Percentiles rank a stretch among this genome's conserved stretches.
Conservation (phyloP, 1,140 invertebrate genomes). For the Pseudomyrmex gracilis region DNA sequence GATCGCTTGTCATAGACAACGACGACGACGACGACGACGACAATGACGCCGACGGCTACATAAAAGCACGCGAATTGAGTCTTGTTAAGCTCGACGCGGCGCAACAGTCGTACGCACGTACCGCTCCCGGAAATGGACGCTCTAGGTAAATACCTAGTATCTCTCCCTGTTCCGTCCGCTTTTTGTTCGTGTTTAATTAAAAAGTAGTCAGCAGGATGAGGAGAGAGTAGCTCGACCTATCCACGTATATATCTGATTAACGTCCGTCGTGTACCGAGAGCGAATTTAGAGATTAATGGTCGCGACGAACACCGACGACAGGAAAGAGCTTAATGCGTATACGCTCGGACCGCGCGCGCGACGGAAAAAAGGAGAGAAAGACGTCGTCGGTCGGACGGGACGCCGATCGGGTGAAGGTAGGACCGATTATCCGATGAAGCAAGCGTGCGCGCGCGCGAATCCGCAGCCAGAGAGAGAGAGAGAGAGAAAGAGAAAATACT, state of each 20-base stretch:
- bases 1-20: neutral
- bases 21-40: neutral
- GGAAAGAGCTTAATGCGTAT: constrained; percentile 67
- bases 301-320: constrained; percentile 60
- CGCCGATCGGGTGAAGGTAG: constrained; percentile 39
- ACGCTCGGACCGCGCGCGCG: constrained; percentile 20
- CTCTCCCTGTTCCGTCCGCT: constrained; percentile 46
- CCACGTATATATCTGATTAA: constrained; percentile 72
- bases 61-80: constrained; percentile 37
- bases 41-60: no score
- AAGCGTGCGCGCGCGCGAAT: neutral
- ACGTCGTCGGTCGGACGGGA: constrained; percentile 41
- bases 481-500: neutral
- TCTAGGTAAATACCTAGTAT: constrained; percentile 69
- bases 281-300: constrained; percentile 75
- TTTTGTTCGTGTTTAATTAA: constrained; percentile 73
- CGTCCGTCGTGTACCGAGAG: constrained; percentile 60
- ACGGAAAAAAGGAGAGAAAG: constrained; percentile 65
- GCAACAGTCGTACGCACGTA: neutral
- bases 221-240: constrained; percentile 56
- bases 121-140: constrained; percentile 58
- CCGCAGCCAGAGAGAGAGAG: no score
- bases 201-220: constrained; percentile 64
- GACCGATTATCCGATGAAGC: constrained; percentile 62
- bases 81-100: neutral